These are phyloP conservation scores for Charina bottae DNA, from an alignment of 2,113 vertebrate species.

Conservation along the genomic window DNA sequence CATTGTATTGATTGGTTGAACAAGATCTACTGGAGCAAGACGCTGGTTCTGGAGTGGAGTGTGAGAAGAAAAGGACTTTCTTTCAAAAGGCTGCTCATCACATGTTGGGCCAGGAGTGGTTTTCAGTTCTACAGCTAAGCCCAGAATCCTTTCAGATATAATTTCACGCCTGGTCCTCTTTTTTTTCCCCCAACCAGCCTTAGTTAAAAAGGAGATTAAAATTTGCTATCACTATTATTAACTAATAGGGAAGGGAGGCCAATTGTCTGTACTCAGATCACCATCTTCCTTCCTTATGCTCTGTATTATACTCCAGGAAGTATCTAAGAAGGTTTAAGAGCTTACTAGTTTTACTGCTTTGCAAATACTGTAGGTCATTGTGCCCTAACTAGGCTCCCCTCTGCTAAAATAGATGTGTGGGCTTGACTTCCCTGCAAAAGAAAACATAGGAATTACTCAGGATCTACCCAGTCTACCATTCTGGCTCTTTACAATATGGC, in stretches of 20 bases:
- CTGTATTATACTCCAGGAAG: neutral
- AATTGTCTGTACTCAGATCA: neutral
- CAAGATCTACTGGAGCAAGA: neutral
- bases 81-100: neutral
- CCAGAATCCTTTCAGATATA: neutral
- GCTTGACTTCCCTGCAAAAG: neutral
- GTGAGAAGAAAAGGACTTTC: neutral
- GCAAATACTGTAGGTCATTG: no score
- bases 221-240: neutral
- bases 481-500: no score
- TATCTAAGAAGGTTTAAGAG: neutral
- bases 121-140: neutral
- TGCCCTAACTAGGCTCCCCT: slow-evolving; percentile 28
- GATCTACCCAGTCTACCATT: neutral
- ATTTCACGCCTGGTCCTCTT: no score
- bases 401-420: neutral
- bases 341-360: neutral
- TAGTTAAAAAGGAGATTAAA: neutral
- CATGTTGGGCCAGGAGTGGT: neutral
- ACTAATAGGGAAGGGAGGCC: neutral
- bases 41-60: neutral
- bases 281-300: neutral
- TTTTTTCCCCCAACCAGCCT: neutral
- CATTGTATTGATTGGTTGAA: slow-evolving; percentile 13
- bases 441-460: neutral